phyloP scores from a whole-genome alignment of 1,140 invertebrate genomes.

The Scylla paramamosain region DNA sequence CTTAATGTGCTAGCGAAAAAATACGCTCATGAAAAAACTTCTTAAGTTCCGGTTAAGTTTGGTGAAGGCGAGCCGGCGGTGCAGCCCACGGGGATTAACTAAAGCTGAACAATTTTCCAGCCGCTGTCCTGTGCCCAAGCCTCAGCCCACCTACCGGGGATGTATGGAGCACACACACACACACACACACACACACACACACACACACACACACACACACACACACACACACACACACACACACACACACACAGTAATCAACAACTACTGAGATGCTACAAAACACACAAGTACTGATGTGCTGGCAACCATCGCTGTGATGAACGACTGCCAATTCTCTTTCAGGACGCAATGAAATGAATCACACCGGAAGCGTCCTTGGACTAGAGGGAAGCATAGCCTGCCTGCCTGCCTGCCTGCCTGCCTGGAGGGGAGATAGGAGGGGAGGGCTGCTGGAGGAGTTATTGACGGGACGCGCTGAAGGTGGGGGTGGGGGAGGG shows the following conservation, averaged over 20 bases:
- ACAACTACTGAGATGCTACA: neutral
- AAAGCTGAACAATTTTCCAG: slow-evolving; percentile 13
- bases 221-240: neutral
- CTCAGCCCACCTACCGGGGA: neutral
- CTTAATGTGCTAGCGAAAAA: neutral
- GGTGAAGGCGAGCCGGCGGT: neutral
- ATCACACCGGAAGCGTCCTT: neutral
- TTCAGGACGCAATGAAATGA: neutral
- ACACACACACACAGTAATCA: neutral
- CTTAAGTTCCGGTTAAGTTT: neutral
- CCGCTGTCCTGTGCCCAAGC: neutral
- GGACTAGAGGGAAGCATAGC: neutral
- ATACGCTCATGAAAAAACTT: slow-evolving; percentile 10
- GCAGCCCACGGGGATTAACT: neutral
- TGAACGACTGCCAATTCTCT: neutral
- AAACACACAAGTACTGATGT: no score
- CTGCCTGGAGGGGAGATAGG: neutral
- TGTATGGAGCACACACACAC: neutral
- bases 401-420: neutral
- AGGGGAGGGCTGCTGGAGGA: neutral
- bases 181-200: slow-evolving; percentile 18
- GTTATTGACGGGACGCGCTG: neutral
- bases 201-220: slow-evolving; percentile 4
- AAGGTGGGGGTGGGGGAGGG: neutral
- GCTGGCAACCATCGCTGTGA: no score